These are phyloP conservation scores for Orthonychiurus folsomi DNA, from an alignment of 2,888 invertebrate species.

Conservation along the genomic window DNA sequence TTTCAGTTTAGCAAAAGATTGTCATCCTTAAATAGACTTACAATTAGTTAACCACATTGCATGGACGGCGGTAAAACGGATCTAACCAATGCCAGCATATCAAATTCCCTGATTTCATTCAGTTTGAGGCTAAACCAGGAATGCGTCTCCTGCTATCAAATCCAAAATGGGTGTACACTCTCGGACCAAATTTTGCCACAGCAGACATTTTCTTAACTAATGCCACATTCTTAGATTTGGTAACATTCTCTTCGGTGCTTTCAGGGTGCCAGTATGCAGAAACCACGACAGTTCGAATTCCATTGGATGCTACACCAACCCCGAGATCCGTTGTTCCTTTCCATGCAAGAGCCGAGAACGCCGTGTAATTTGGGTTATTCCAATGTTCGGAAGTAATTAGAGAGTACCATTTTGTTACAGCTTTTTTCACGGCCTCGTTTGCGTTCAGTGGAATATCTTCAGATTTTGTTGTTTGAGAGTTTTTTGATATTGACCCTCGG, in stretches of 20 bases:
- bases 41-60: neutral
- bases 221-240: neutral
- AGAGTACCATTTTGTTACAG: conserved; percentile 31
- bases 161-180: neutral
- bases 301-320: conserved; percentile 25
- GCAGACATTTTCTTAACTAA: neutral
- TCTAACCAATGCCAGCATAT: too few species aligned
- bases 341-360: conserved; percentile 33
- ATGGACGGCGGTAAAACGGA: neutral
- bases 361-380: conserved; percentile 23
- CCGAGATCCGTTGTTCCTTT: conserved; percentile 28
- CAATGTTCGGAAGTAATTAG: conserved; percentile 24
- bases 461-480: neutral
- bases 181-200: neutral
- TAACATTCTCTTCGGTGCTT: neutral
- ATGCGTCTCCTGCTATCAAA: neutral
- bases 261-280: conserved; percentile 20
- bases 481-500: conserved; percentile 2
- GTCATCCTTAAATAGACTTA: too few species aligned
- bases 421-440: conserved; percentile 21
- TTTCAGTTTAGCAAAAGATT: too few species aligned
- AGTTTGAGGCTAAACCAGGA: too few species aligned
- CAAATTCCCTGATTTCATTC: too few species aligned
- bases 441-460: conserved; percentile 13
- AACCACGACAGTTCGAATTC: conserved; percentile 26